Evolutionary conservation across 2,113 vertebrate genomes (phyloP).

Genomic region (Psettodes erumei): DNA sequence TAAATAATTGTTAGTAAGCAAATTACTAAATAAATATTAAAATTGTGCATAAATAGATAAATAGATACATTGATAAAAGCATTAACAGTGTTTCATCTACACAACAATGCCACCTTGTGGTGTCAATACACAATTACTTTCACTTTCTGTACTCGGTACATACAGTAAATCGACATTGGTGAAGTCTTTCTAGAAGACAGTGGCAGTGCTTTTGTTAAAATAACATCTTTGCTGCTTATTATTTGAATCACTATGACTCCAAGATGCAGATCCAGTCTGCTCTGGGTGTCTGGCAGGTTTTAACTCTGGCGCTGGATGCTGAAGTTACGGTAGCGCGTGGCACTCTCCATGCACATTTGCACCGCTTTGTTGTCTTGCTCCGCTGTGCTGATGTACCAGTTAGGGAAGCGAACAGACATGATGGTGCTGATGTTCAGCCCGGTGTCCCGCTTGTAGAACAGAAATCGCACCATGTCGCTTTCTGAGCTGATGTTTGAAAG

Average conservation of each 20-base stretch:
- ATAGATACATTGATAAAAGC: constrained; percentile 38
- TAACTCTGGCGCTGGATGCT: constrained; percentile 44
- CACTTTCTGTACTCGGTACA: constrained; percentile 72
- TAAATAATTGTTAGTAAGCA: constrained; percentile 19
- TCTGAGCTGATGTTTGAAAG: constrained; percentile 14
- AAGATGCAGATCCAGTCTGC: not conserved
- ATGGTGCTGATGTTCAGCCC: constrained; percentile 68
- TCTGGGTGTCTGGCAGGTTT: not conserved
- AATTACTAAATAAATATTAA: constrained; percentile 32
- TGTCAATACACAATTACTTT: constrained; percentile 44
- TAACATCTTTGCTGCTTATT: not conserved
- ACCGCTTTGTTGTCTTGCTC: constrained; percentile 38
- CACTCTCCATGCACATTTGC: constrained; percentile 51
- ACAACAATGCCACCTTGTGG: constrained; percentile 37
- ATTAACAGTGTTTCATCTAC: constrained; percentile 6
- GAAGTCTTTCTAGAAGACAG: not conserved
- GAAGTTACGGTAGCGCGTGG: constrained; percentile 51
- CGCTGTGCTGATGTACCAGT: constrained; percentile 79
- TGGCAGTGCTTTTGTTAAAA: not conserved
- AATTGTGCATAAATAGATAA: constrained; percentile 36
- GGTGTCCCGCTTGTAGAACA: constrained; percentile 71
- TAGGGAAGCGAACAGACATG: constrained; percentile 58
- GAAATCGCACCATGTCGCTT: constrained; percentile 66
- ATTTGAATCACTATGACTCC: not conserved
- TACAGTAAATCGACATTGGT: constrained; percentile 52